These are phyloP conservation scores for Himantopus leucocephalus DNA, from an alignment of 2,113 vertebrate genomes.

Conservation along the genomic window DNA sequence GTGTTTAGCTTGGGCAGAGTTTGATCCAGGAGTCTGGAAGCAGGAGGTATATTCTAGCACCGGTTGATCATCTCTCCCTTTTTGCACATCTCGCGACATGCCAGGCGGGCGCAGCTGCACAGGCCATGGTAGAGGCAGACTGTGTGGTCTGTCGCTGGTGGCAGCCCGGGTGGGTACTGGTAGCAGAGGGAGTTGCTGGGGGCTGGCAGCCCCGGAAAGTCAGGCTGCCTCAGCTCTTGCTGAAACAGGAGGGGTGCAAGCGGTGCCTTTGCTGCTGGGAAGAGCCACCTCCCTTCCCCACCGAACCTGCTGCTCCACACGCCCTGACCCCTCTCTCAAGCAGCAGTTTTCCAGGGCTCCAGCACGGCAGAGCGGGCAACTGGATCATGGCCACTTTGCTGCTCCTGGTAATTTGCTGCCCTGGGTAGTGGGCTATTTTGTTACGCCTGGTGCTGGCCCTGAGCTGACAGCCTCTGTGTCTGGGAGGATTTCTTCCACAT, in stretches of 20 bases:
- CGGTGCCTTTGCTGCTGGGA: neutral
- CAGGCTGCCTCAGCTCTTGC: neutral
- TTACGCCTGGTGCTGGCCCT: neutral
- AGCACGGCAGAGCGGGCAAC: neutral
- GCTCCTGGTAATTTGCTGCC: neutral
- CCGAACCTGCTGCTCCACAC: neutral
- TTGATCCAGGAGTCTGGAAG: neutral
- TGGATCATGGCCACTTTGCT: neutral
- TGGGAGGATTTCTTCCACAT: neutral
- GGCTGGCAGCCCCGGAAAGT: neutral
- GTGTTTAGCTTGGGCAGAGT: neutral
- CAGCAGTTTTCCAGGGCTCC: neutral
- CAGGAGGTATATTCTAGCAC: neutral
- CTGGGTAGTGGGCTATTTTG: neutral
- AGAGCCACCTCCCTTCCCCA: neutral
- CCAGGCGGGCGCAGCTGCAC: neutral
- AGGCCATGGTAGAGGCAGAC: accelerated
- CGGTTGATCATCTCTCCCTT: neutral
- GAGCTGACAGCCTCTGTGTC: neutral
- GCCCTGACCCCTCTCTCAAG: neutral
- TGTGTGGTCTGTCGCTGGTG: neutral
- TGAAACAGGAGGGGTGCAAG: neutral
- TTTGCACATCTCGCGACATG: accelerated
- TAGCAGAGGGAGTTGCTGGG: neutral
- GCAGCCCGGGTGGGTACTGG: neutral